Evolutionary conservation across 1,140 invertebrate genomes (phyloP).

Genomic region (Chelonus insularis): DNA sequence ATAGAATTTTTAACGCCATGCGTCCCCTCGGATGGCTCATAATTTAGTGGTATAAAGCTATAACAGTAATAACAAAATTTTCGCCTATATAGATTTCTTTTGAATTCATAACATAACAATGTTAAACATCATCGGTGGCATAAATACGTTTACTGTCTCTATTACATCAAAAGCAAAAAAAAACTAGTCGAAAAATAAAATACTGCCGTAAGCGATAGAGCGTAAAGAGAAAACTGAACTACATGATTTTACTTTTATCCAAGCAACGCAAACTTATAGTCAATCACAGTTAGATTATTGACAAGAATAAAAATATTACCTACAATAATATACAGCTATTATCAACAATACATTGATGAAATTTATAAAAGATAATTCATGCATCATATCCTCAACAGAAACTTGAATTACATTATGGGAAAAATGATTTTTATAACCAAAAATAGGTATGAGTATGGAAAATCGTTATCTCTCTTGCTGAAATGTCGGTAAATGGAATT

Average conservation of each 20-base stretch:
- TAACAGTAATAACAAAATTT: constrained; percentile 8
- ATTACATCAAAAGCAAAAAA: constrained; percentile 6
- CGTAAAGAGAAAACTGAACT: constrained; percentile 25
- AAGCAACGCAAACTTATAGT: constrained; percentile 21
- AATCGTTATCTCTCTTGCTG: not conserved
- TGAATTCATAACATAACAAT: not conserved
- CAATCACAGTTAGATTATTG: constrained; percentile 24
- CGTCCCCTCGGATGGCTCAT: constrained; percentile 2
- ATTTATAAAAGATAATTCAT: not conserved
- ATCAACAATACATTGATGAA: not conserved
- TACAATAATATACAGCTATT: constrained; percentile 27
- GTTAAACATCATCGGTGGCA: not conserved
- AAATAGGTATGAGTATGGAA: not conserved
- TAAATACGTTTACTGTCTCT: constrained; percentile 1
- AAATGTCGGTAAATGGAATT: not conserved
- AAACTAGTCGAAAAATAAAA: constrained; percentile 21
- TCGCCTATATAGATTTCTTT: not conserved
- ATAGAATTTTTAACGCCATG: constrained; percentile 28
- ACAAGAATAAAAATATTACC: constrained; percentile 33
- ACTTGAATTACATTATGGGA: not conserved
- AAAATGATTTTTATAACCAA: constrained; percentile 9
- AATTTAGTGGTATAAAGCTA: not conserved
- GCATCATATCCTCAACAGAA: not conserved
- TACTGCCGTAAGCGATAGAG: constrained; percentile 23
- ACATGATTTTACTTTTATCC: constrained; percentile 37